Evolutionary conservation across 1,140 invertebrate species (phyloP), one percentile per base, ranked within the genome.

Genomic region (Chlorops oryzae): DNA sequence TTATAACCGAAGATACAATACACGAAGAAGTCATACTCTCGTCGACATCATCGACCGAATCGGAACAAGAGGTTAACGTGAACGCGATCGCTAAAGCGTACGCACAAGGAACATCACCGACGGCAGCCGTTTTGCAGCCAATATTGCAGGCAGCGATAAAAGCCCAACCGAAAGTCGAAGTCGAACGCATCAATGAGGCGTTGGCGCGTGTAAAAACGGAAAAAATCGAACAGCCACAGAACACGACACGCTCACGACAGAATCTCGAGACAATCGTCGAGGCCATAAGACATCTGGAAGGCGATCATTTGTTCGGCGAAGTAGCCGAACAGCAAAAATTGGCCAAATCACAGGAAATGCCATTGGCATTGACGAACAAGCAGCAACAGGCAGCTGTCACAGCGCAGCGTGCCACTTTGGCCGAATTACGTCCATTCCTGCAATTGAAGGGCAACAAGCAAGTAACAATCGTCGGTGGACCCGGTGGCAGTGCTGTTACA

Each of bases 261-360:
- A 98, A 96, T 71, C 76, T 98, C 51, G 92, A 98, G 70, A 97
- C 95, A 2, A 98, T 98, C 52, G 92, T 97, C 7, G 94, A 98
- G 69, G 96, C 96, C 21, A 98, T 98, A 58, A 81, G 93, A 28
- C 94, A 72, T n/a, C 75, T 98, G 48, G 96, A 98, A 72, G 94
- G 96, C 6, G 91, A 96, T 70, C 88, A 93, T 70, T 73, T 93
- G 57, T 92, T 93, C 69, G 80, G 80, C 54, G 87, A 90, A 59
- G 85, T 86, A 59, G 75, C 80, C 4, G 78, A 75, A 41, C 77
- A 78, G 43, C 68, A 63, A 24, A 55, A 59, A 41, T 39, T 53
- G 20, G 12, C 37, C 46, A 43, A 22, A 32, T 44, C 38, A 4
- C 79, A 81, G 59, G 86, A 89, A 52, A 81, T 80, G 3, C 87